Conservation (phyloP, 2,888 invertebrate species). For the Chironomus riparius region DNA sequence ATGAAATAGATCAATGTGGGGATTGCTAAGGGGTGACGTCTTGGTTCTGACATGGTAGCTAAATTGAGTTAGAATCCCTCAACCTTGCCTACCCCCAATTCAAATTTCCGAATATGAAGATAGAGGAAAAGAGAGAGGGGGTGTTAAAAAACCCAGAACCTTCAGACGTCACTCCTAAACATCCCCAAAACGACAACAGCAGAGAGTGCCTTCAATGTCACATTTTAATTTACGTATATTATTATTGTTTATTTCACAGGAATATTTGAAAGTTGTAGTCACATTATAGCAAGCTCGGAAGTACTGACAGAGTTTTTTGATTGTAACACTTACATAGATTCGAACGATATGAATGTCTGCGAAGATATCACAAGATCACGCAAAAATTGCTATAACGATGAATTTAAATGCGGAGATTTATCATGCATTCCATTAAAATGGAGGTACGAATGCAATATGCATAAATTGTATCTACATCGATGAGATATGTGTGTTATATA, state of each 20-base stretch:
- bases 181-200: no score
- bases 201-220: not conserved
- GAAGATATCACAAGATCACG: slow-evolving; percentile 45
- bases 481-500: no score
- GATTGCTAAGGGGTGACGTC: not conserved
- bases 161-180: no score
- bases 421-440: slow-evolving; percentile 53
- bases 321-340: slow-evolving; percentile 52
- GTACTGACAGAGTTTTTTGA: slow-evolving; percentile 48
- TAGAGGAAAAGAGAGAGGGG: no score
- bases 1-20: not conserved
- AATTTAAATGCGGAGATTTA: slow-evolving; percentile 50
- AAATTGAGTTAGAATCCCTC: no score
- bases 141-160: no score
- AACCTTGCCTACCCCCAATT: no score
- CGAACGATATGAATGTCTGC: slow-evolving; percentile 46
- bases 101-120: no score
- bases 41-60: no score
- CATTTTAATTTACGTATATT: not conserved
- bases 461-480: no score
- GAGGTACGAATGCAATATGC: slow-evolving; percentile 34
- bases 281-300: slow-evolving; percentile 49
- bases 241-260: slow-evolving; percentile 43
- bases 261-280: slow-evolving; percentile 53
- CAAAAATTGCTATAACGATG: slow-evolving; percentile 45